Evolutionary conservation across 2,888 invertebrate species (phyloP).

Genomic region (Oxycera nigricornis): DNA sequence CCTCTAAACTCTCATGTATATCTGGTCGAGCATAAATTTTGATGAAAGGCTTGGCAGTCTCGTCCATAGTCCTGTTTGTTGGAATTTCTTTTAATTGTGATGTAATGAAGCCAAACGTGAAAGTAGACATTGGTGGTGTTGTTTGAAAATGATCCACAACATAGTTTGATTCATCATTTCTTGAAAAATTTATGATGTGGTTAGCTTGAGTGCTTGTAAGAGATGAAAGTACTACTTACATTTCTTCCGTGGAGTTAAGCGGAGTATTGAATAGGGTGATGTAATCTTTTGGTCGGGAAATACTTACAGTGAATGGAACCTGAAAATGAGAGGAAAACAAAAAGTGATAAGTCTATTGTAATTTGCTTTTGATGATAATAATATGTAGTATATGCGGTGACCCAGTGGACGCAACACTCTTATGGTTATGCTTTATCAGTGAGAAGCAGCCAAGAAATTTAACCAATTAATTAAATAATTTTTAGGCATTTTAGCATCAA

Average conservation of each 20-base stretch:
- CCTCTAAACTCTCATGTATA: conserved; percentile 61
- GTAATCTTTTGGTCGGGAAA: conserved; percentile 67
- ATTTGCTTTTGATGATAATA: too few species aligned
- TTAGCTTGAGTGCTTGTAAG: not conserved
- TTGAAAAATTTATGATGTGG: not conserved
- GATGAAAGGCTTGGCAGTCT: conserved; percentile 55
- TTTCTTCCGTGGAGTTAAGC: conserved; percentile 65
- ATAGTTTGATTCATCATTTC: conserved; percentile 61
- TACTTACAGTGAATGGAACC: conserved; percentile 73
- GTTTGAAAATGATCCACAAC: conserved; percentile 73
- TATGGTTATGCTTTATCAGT: too few species aligned
- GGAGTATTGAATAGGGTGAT: conserved; percentile 72
- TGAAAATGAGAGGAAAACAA: too few species aligned
- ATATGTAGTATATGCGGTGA: too few species aligned
- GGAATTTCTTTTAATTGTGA: conserved; percentile 66
- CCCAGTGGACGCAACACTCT: too few species aligned
- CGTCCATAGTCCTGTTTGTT: conserved; percentile 44
- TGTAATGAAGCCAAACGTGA: conserved; percentile 75
- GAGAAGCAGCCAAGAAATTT: too few species aligned
- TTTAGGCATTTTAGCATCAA: too few species aligned
- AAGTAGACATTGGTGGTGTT: conserved; percentile 79
- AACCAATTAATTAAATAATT: too few species aligned
- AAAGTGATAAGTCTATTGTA: too few species aligned
- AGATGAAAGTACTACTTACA: conserved; percentile 63
- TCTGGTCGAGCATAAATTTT: conserved; percentile 62